Evolutionary conservation across 2,888 invertebrate species (phyloP), one percentile per base, ranked within the genome.

Genomic region (Xanthorhoe designata): DNA sequence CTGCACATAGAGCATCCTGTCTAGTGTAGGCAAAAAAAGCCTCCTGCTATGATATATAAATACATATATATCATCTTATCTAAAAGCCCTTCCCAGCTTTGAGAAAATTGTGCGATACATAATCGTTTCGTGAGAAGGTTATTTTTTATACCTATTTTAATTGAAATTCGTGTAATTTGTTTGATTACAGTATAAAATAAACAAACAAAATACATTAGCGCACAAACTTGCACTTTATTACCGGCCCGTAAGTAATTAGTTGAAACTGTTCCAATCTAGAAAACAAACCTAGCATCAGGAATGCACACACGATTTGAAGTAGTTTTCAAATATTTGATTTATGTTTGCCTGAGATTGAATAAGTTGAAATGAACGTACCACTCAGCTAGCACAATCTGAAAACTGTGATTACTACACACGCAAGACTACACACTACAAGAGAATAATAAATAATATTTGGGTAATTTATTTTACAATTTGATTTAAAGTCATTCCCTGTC

Each of bases 281-380:
- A 58, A 58, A 58, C 50, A 58, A 58, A 50, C 49, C 47, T 29
- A 47, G 15, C 17, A 45, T 24, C 50, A 19, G 35, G 19, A 59
- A 50, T 59, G 38, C 38, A 38, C 51, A 50, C 29, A 51, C 50
- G 18, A 59, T 35, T 59, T 59, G 19, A 13, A 51, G 58, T 19
- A 51, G 38, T 24, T 18, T 59, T 51, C 35, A 50, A 58, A 59
- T 51, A 59, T 59, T 59, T 59, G 50, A 51, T 32, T 17, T 58
- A 3, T 18, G 29, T 59, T 59, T 51, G 58, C 49, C 50, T 19
- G 50, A 7, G 18, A 51, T 38, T 38, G 19, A 19, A 59, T 50
- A 19, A 59, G 32, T 54, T 15, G 8, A 47, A 45, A 17, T 47
- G 15, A 13, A 13, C 17, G 47, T 47, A 17, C 47, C 8, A 4